Conservation (phyloP, 1,140 invertebrate species). For the Chionoecetes opilio region DNA sequence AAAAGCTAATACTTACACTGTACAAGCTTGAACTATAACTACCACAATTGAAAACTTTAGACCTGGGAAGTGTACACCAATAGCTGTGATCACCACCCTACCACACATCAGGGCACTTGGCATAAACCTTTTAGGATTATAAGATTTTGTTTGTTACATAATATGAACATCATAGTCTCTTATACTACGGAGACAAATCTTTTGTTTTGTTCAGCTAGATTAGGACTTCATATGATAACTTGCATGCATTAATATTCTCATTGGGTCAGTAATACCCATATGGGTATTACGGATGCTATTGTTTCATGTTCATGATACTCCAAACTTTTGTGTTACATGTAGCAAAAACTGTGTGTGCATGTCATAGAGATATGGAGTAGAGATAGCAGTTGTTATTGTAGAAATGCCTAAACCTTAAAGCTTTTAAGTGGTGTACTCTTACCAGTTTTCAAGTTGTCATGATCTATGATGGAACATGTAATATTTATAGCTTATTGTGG, state of each 20-base stretch:
- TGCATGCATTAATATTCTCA: background rate
- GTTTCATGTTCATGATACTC: background rate
- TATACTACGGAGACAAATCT: too few species aligned
- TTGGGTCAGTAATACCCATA: background rate
- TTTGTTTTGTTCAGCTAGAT: background rate
- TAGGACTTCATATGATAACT: background rate
- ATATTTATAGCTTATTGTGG: background rate
- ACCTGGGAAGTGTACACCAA: constrained; percentile 1
- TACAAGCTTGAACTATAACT: background rate
- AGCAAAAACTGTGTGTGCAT: too few species aligned
- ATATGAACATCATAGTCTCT: too few species aligned
- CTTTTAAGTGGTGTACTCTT: constrained; percentile 41
- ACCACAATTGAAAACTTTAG: background rate
- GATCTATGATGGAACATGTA: constrained; percentile 45
- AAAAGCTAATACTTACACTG: background rate
- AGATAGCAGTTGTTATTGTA: background rate
- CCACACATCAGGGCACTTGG: background rate
- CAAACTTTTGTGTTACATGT: too few species aligned
- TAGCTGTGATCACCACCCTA: background rate
- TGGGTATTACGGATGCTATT: background rate
- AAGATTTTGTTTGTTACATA: background rate
- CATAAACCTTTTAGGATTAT: background rate
- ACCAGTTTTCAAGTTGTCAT: constrained; percentile 36
- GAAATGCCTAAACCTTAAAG: constrained; percentile 28
- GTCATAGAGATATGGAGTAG: background rate